These are phyloP conservation scores for Pogona vitticeps DNA, from an alignment of 2,113 vertebrate genomes.

Conservation along the genomic window DNA sequence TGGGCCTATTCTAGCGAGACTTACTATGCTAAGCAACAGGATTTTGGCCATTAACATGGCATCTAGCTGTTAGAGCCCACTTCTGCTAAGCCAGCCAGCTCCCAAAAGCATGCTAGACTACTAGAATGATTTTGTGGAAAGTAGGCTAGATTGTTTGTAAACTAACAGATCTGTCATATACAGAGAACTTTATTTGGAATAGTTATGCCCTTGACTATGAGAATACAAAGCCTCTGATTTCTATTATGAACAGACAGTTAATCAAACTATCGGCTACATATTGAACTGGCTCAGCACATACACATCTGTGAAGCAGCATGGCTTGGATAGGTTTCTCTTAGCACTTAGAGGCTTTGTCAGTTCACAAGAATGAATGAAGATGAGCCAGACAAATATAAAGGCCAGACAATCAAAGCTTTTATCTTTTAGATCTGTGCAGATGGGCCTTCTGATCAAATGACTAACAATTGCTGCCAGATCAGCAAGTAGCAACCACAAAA, in stretches of 20 bases:
- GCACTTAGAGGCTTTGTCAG: slow-evolving; percentile 57
- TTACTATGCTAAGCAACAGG: too few relatives aligned
- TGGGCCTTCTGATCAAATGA: slow-evolving; percentile 75
- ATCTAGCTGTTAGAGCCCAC: too few relatives aligned
- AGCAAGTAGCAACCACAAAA: slow-evolving; percentile 72
- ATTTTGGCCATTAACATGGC: too few relatives aligned
- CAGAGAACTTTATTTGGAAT: slow-evolving; percentile 48
- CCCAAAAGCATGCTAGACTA: not conserved
- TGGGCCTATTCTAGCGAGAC: too few relatives aligned
- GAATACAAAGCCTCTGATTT: slow-evolving; percentile 48
- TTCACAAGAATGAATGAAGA: slow-evolving; percentile 79
- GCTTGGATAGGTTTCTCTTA: slow-evolving; percentile 69
- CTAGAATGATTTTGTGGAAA: not conserved
- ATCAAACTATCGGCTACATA: slow-evolving; percentile 61
- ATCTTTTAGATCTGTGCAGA: slow-evolving; percentile 80
- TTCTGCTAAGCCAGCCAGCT: too few relatives aligned
- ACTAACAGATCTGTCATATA: slow-evolving; percentile 33
- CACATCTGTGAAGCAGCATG: slow-evolving; percentile 82
- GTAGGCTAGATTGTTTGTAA: slow-evolving; percentile 19
- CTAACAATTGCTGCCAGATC: slow-evolving; percentile 70
- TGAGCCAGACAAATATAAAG: slow-evolving; percentile 80
- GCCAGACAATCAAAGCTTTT: slow-evolving; percentile 76
- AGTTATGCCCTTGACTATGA: slow-evolving; percentile 34
- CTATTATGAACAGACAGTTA: slow-evolving; percentile 56
- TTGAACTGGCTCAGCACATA: slow-evolving; percentile 61